Percentiles rank a stretch among this genome's conserved stretches.
Conservation (phyloP, 2,797 vertebrate genomes). For the Acestrorhynchus altus region DNA sequence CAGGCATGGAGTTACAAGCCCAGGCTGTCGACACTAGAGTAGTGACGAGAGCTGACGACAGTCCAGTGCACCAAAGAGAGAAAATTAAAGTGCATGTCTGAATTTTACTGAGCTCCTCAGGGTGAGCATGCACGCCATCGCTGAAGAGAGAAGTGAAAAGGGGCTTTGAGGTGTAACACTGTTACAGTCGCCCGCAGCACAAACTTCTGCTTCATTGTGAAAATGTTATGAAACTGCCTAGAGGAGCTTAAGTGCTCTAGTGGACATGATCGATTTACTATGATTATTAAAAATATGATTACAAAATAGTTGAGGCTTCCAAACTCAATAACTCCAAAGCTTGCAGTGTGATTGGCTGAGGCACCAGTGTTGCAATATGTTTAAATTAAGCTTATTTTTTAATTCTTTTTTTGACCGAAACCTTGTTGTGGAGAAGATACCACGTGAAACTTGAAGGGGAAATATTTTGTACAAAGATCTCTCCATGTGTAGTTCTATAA, state of each 20-base stretch:
- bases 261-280: too few relatives aligned
- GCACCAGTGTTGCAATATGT: too few relatives aligned
- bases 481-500: too few relatives aligned
- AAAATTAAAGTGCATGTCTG: slow-evolving; percentile 13
- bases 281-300: background rate
- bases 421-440: too few relatives aligned
- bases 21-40: slow-evolving; percentile 19
- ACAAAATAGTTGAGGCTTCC: background rate
- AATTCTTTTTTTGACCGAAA: too few relatives aligned
- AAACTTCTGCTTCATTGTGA: background rate
- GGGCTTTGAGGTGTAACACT: slow-evolving; percentile 15
- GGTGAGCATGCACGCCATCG: background rate
- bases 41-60: slow-evolving; percentile 39
- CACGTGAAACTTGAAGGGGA: too few relatives aligned
- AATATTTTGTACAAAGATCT: too few relatives aligned
- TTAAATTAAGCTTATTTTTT: too few relatives aligned
- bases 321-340: background rate
- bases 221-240: background rate
- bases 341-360: background rate
- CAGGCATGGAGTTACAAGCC: slow-evolving; percentile 13
- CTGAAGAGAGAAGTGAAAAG: background rate
- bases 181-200: background rate
- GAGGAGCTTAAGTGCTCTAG: background rate
- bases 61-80: slow-evolving; percentile 5
- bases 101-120: slow-evolving; percentile 13